Percentiles rank a stretch among this genome's conserved stretches.
Evolutionary conservation across 2,113 vertebrate genomes (phyloP).

Genomic region (Hucho hucho): DNA sequence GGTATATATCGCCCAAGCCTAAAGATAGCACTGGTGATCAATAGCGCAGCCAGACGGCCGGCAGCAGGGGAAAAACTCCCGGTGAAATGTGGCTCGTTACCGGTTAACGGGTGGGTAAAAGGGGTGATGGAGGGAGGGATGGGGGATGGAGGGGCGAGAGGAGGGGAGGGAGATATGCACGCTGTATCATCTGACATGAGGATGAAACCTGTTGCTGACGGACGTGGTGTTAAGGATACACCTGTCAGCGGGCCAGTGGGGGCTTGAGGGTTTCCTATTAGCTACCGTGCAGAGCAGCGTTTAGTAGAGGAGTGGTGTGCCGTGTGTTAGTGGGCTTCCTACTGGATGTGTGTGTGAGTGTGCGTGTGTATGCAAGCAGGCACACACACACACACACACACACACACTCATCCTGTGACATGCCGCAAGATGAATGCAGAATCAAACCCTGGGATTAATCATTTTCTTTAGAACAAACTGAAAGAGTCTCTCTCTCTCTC

Average conservation of each 20-base stretch:
- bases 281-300: conserved; percentile 36
- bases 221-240: conserved; percentile 48
- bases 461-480: conserved; percentile 64
- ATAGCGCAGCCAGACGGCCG: conserved; percentile 42
- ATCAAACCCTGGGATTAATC: conserved; percentile 65
- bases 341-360: conserved; percentile 11
- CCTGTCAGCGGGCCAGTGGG: conserved; percentile 40
- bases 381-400: conserved; percentile 12
- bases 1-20: too few species aligned
- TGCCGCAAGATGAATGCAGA: conserved; percentile 54
- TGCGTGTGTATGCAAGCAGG: conserved; percentile 9
- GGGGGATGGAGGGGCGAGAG: neutral
- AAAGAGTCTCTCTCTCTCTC: conserved; percentile 40
- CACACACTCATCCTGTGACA: conserved; percentile 42
- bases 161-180: neutral
- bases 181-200: conserved; percentile 42
- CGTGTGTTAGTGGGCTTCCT: conserved; percentile 17
- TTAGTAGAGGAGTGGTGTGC: conserved; percentile 37
- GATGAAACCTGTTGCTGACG: conserved; percentile 53
- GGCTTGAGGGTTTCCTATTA: conserved; percentile 56
- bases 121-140: neutral
- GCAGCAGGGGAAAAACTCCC: conserved; percentile 57
- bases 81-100: conserved; percentile 51
- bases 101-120: conserved; percentile 29
- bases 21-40: conserved; percentile 29